Percentiles rank a stretch among this genome's conserved stretches.
Evolutionary conservation across 1,140 invertebrate genomes (phyloP).

Genomic region (Drosophila micromelanica): DNA sequence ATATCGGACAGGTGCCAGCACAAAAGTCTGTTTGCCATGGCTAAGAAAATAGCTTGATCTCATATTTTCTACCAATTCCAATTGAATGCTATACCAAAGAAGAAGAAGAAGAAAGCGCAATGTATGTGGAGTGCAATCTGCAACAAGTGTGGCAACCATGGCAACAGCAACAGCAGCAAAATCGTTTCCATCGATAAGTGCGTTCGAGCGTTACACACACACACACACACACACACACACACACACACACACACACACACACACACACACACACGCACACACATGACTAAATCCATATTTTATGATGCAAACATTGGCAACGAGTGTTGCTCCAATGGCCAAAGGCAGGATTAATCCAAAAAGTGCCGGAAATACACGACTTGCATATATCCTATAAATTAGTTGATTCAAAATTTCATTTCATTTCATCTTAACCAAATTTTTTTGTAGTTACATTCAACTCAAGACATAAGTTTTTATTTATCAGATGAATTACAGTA

Average conservation of each 20-base stretch:
- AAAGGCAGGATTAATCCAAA: constrained; percentile 10
- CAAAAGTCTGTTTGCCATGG: constrained; percentile 31
- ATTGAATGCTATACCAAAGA: neutral
- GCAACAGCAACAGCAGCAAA: constrained; percentile 24
- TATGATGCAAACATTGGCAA: constrained; percentile 64
- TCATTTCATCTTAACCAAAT: no score
- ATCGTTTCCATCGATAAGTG: constrained; percentile 46
- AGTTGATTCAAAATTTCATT: no score
- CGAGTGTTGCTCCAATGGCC: constrained; percentile 32
- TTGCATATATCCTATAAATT: constrained; percentile 9
- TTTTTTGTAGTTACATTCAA: no score
- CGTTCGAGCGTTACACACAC: constrained; percentile 28
- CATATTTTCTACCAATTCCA: constrained; percentile 3
- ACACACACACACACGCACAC: constrained; percentile 14
- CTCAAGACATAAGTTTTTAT: no score
- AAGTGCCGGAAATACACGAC: neutral
- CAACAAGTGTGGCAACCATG: constrained; percentile 46
- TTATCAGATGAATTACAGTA: no score
- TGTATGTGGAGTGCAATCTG: constrained; percentile 9
- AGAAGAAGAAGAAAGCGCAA: neutral
- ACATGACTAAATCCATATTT: constrained; percentile 61
- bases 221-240: constrained; percentile 12
- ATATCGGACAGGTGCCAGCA: neutral
- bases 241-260: constrained; percentile 17
- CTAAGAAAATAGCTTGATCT: constrained; percentile 10